These are phyloP conservation scores for Paracentrotus lividus DNA, from an alignment of 53 echinoderm and acorn worm genomes.

Conservation along the genomic window DNA sequence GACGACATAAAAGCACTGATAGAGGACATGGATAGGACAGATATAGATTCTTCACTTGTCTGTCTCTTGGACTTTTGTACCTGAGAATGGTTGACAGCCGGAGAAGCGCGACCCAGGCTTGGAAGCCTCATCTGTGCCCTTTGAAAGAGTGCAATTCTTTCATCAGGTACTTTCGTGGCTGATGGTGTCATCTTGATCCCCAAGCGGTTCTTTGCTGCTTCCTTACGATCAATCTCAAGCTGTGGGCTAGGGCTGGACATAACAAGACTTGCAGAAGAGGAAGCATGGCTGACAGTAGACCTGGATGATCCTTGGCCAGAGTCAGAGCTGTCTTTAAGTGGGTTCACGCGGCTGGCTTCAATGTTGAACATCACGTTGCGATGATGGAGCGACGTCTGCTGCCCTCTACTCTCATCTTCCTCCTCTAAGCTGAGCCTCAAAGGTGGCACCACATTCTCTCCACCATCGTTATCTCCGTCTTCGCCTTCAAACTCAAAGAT, in stretches of 20 bases:
- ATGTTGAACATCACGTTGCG: constrained; percentile 80
- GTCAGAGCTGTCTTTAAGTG: constrained; percentile 85
- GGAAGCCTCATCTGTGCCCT: constrained; percentile 54
- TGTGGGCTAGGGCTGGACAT: constrained; percentile 91
- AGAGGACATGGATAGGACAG: constrained; percentile 72
- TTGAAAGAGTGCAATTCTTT: constrained; percentile 49
- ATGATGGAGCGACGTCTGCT: not conserved
- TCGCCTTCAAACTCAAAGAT: constrained; percentile 79
- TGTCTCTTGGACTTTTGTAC: constrained; percentile 40
- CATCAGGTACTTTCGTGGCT: constrained; percentile 75
- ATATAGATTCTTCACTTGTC: constrained; percentile 69
- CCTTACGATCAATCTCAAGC: constrained; percentile 61
- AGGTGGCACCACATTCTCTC: not conserved
- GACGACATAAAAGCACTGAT: constrained; percentile 13
- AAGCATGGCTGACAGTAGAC: constrained; percentile 79
- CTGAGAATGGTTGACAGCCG: constrained; percentile 2
- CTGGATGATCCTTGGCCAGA: constrained; percentile 91
- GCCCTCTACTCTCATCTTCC: not conserved
- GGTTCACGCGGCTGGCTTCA: constrained; percentile 79
- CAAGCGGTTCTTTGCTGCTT: constrained; percentile 74
- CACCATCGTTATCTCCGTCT: constrained; percentile 7
- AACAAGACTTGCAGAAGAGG: constrained; percentile 76
- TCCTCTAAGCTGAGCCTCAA: constrained; percentile 51
- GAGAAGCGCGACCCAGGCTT: constrained; percentile 46
- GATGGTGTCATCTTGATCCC: constrained; percentile 86